A percentile compares a stretch with the other conserved stretches of the same genome.
phyloP scores from a whole-genome alignment of 2,113 vertebrate genomes.

The Cochlearius cochlearius region DNA sequence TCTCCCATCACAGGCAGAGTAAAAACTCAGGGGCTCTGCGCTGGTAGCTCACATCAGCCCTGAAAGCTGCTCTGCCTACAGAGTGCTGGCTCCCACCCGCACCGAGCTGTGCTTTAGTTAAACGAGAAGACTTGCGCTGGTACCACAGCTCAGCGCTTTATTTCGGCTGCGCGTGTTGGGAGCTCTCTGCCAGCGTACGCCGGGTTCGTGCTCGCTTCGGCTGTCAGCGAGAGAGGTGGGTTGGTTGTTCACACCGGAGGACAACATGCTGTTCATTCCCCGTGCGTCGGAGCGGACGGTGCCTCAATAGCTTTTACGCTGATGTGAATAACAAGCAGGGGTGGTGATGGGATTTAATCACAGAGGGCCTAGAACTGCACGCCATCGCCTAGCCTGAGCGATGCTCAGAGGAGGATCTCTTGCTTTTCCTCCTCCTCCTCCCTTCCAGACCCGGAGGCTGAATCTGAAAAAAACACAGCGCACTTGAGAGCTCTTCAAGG shows the following conservation, averaged over 20 bases:
- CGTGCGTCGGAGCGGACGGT: rapidly evolving
- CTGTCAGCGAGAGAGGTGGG: neutral
- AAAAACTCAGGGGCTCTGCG: neutral
- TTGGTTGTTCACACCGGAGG: neutral
- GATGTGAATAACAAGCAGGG: neutral
- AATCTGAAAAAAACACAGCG: neutral
- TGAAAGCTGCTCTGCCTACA: neutral
- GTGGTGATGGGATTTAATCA: neutral
- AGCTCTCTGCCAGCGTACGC: rapidly evolving
- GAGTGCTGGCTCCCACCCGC: neutral
- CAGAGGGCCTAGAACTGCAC: neutral
- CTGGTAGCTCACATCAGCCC: neutral
- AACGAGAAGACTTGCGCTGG: rapidly evolving
- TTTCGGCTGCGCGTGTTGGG: neutral
- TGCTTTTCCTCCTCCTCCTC: neutral
- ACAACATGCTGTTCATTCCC: neutral
- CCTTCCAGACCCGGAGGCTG: neutral
- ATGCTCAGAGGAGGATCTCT: neutral
- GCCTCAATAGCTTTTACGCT: neutral
- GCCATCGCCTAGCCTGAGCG: neutral
- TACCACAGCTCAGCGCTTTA: neutral
- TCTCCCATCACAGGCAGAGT: neutral
- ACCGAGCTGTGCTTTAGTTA: rapidly evolving
- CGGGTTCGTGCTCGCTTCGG: rapidly evolving
- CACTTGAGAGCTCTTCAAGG: neutral